These are phyloP conservation scores for Cathartes aura DNA, from an alignment of 2,113 vertebrate species.

Conservation along the genomic window DNA sequence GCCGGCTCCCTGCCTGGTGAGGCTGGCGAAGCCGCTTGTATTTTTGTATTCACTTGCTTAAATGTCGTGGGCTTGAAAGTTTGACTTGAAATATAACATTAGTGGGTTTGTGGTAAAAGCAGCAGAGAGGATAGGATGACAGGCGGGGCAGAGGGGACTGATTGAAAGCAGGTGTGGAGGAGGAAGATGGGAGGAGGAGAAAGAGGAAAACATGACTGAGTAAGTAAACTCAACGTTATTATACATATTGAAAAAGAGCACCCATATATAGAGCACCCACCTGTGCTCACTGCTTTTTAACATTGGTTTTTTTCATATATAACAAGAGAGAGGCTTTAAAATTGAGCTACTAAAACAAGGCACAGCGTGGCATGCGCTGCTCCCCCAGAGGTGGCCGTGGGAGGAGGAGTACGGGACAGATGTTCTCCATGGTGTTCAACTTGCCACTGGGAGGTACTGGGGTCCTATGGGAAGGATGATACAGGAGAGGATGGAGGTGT, in stretches of 20 bases:
- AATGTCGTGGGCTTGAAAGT: constrained; percentile 46
- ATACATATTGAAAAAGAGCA: constrained; percentile 57
- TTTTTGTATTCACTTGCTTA: background rate
- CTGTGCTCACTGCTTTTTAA: constrained; percentile 30
- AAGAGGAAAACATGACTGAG: constrained; percentile 53
- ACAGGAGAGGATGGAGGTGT: background rate
- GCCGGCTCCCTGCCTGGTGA: background rate
- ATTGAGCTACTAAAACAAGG: background rate
- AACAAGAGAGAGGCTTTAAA: background rate
- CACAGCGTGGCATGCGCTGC: rapidly evolving
- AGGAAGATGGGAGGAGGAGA: constrained; percentile 60
- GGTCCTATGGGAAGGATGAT: background rate
- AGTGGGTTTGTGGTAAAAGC: constrained; percentile 65
- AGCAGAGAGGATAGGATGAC: constrained; percentile 58
- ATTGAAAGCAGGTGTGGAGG: constrained; percentile 67
- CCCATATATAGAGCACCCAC: constrained; percentile 63
- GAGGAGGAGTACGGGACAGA: background rate
- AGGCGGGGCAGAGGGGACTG: constrained; percentile 61
- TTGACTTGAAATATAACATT: constrained; percentile 61
- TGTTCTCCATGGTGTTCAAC: rapidly evolving
- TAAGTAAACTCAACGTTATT: constrained; percentile 37
- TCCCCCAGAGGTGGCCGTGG: background rate
- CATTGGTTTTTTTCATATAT: background rate
- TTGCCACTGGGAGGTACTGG: background rate
- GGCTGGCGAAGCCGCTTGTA: background rate